Evolutionary conservation across 2,797 vertebrate species (phyloP).

Genomic region (Pangasius djambal): DNA sequence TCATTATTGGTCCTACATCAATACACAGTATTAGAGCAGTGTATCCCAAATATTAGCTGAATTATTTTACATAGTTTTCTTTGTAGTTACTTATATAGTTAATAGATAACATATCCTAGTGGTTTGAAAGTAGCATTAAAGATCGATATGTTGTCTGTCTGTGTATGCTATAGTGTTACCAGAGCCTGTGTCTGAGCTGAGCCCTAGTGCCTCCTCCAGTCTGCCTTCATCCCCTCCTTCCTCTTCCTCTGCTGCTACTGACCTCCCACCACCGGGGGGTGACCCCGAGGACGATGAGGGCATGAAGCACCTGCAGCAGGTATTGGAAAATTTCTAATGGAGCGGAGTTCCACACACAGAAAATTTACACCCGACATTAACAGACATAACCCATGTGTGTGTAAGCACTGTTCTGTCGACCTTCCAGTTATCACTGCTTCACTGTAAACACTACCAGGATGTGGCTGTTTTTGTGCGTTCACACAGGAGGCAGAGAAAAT

Average conservation of each 20-base stretch:
- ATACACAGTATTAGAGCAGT: not conserved
- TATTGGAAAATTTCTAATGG: constrained; percentile 54
- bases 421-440: not conserved
- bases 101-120: not conserved
- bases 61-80: not conserved
- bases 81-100: not conserved
- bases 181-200: constrained; percentile 67
- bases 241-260: constrained; percentile 74
- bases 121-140: not conserved
- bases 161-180: constrained; percentile 51
- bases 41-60: not conserved
- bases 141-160: not conserved
- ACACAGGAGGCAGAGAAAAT: constrained; percentile 90
- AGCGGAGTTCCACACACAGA: not conserved
- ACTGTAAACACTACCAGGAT: not conserved
- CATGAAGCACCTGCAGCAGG: constrained; percentile 94
- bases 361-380: not conserved
- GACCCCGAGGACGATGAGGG: constrained; percentile 92
- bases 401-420: too few relatives aligned
- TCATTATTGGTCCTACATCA: not conserved
- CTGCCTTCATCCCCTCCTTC: constrained; percentile 78
- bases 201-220: constrained; percentile 69
- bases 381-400: not conserved
- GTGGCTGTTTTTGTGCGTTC: constrained; percentile 31
- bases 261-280: constrained; percentile 77